Conservation (phyloP, 2,113 vertebrate genomes). For the Sigmodon hispidus region DNA sequence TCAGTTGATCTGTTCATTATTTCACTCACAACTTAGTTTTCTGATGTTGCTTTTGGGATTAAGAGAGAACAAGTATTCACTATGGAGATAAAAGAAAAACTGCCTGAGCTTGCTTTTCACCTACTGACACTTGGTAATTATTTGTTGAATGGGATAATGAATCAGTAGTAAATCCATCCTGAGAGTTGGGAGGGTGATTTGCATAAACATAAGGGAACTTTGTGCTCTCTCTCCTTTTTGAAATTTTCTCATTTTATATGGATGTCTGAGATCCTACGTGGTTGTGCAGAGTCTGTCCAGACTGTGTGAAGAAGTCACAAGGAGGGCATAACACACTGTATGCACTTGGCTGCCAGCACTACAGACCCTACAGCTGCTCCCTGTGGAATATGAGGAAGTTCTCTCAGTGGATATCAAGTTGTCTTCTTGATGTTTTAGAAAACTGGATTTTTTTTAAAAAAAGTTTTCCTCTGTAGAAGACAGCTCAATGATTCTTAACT, state of each 20-base stretch:
- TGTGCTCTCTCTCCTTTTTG: not conserved
- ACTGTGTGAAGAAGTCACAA: not conserved
- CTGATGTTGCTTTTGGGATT: not conserved
- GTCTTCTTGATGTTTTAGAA: not conserved
- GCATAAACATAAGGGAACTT: not conserved
- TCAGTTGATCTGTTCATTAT: not conserved
- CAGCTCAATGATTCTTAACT: not conserved
- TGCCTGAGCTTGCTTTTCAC: not conserved
- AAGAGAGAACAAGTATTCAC: not conserved
- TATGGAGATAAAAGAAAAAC: constrained; percentile 22
- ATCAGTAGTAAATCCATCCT: constrained; percentile 1
- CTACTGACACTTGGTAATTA: not conserved
- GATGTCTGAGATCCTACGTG: not conserved
- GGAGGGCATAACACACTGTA: rapidly evolving
- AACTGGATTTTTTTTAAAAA: too few species aligned
- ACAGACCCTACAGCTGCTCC: not conserved
- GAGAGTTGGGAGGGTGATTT: not conserved
- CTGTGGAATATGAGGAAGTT: not conserved
- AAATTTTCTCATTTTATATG: not conserved
- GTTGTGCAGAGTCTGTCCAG: not conserved
- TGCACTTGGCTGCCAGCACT: not conserved
- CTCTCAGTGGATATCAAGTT: not conserved
- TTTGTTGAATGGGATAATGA: constrained; percentile 27
- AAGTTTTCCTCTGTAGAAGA: not conserved
- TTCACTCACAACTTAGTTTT: not conserved